phyloP scores from a whole-genome alignment of 2,797 vertebrate genomes.

The Sebastes aleutianus region DNA sequence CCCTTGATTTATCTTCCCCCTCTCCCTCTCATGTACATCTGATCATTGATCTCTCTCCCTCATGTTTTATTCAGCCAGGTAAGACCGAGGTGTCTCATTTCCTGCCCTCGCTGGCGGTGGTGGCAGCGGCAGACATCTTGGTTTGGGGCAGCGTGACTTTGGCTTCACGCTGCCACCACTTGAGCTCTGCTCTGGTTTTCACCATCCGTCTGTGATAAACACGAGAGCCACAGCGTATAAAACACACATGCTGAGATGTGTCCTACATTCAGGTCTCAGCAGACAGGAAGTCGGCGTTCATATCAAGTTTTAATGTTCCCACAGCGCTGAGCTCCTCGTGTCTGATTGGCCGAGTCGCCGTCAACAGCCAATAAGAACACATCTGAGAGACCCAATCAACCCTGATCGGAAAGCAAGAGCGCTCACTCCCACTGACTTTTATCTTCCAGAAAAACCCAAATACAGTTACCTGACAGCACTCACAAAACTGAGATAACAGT shows the following conservation, averaged over 20 bases:
- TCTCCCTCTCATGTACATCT: background rate
- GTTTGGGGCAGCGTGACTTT: background rate
- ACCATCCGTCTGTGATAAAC: background rate
- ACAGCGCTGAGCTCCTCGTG: background rate
- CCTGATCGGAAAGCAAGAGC: too few relatives aligned
- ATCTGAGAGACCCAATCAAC: too few relatives aligned
- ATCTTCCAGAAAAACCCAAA: too few relatives aligned
- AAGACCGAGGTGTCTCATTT: slow-evolving; percentile 57
- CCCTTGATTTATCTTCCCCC: background rate
- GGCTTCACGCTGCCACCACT: slow-evolving; percentile 1
- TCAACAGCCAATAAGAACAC: background rate
- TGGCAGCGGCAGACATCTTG: slow-evolving; percentile 17
- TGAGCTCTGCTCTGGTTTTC: background rate
- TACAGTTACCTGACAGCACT: too few relatives aligned
- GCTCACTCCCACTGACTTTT: too few relatives aligned
- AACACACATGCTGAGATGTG: slow-evolving; percentile 22
- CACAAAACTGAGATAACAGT: too few relatives aligned
- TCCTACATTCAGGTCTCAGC: slow-evolving; percentile 38
- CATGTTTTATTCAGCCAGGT: slow-evolving; percentile 67
- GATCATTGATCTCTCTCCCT: slow-evolving; percentile 23
- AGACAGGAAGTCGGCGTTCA: background rate
- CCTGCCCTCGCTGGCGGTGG: background rate
- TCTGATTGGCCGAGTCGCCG: slow-evolving; percentile 15
- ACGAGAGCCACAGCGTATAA: background rate
- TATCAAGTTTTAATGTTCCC: slow-evolving; percentile 21